Evolutionary conservation across 1,140 invertebrate genomes (phyloP), one percentile per base, ranked within the genome.

Genomic region (Zaprionus capensis): DNA sequence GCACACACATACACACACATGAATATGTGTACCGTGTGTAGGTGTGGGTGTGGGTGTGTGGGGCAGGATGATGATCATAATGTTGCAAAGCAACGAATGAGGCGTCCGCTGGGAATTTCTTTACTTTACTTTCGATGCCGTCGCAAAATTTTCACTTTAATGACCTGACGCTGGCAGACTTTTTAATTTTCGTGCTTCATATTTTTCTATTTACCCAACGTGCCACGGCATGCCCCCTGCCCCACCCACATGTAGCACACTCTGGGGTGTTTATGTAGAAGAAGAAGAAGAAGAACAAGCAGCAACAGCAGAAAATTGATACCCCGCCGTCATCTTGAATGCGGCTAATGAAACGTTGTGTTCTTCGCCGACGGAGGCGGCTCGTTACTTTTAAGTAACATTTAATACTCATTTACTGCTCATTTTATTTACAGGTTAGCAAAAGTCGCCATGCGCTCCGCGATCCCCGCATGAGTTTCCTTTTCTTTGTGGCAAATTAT

Each of bases 161-260:
- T 88, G 84, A 79, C 84, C 62, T 67, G 64, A 68, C 76, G 51
- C 65, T 77, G 68, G 59, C 77, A 83, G 73, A 69, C 76, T 88
- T 88, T 87, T 87, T 88, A 81, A 87, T 84, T 87, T 87, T 83
- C 65, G 71, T 81, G 34, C 78, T 84, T 87, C 84, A 88, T 88
- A 88, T 65, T 88, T 88, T 88, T 79, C 81, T 88, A 81, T 88
- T 88, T 84, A 84, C 70, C 38, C 22, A 59, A 62, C 36, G 38
- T 38, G 26, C 17, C 22, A 11, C 31, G 9, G 2, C 31, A 1
- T n/a, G 6, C 24, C 2, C 34, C 64, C 15, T 7, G 11, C 5
- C 0, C 36, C 22, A 5, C 6, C 5, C n/a, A 6, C n/a, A 38
- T 1, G 0, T 34, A 34, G n/a, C 3, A 9, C 41, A 7, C n/a